phyloP scores from a whole-genome alignment of 23 tunicate species.

The Clavelina lepadiformis region DNA sequence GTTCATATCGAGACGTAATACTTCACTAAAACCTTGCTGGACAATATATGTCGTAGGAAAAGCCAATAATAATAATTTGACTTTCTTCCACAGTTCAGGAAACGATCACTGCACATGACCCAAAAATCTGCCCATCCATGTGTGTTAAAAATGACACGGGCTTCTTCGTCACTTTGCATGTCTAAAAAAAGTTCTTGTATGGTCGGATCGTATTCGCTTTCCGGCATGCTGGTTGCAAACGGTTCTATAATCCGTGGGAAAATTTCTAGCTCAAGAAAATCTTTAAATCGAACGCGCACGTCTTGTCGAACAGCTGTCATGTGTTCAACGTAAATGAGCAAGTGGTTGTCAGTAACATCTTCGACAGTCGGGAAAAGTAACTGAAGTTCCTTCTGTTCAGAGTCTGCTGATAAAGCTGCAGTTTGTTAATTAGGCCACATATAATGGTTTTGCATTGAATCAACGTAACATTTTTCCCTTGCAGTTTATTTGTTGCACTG shows the following conservation, averaged over 20 bases:
- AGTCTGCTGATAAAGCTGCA: slow-evolving; percentile 14
- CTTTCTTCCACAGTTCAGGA: slow-evolving; percentile 1
- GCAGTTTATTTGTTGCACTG: slow-evolving; percentile 25
- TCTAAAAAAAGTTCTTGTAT: slow-evolving; percentile 18
- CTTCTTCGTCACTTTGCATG: slow-evolving; percentile 24
- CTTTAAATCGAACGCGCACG: slow-evolving; percentile 27
- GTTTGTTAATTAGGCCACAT: slow-evolving; percentile 18
- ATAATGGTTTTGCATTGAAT: slow-evolving; percentile 2
- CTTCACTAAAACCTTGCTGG: slow-evolving; percentile 27
- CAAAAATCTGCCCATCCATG: slow-evolving; percentile 33
- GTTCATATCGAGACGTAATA: slow-evolving; percentile 13
- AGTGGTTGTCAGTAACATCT: slow-evolving; percentile 25
- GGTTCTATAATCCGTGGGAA: slow-evolving; percentile 12
- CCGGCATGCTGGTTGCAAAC: slow-evolving; percentile 24
- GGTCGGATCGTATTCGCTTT: slow-evolving; percentile 21
- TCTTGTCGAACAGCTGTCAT: slow-evolving; percentile 23
- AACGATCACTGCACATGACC: slow-evolving; percentile 17
- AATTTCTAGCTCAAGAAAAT: slow-evolving; percentile 25
- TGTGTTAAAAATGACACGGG: slow-evolving; percentile 16
- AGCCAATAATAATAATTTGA: slow-evolving; percentile 1
- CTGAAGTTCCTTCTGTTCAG: slow-evolving; percentile 17
- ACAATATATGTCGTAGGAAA: not conserved
- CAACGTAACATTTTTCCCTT: slow-evolving; percentile 16
- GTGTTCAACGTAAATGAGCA: slow-evolving; percentile 27
- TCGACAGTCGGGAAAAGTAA: slow-evolving; percentile 8